Conservation (phyloP, 2,888 invertebrate species). For the Micropterix aruncella region DNA sequence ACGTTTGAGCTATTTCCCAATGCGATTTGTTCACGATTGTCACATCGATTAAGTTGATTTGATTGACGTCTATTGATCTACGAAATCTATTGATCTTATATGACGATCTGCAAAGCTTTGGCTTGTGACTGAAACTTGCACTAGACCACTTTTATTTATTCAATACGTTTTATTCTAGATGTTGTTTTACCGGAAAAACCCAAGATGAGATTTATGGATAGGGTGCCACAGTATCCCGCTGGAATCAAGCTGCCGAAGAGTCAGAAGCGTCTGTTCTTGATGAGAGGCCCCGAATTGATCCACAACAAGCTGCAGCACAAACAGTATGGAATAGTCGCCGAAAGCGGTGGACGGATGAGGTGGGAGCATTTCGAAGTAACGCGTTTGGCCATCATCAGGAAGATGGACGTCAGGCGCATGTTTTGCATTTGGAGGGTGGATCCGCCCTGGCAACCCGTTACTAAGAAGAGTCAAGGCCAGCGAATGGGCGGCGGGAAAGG, state of each 20-base stretch:
- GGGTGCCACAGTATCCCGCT: slow-evolving; percentile 53
- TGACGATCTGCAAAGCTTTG: no score
- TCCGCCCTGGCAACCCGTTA: slow-evolving; percentile 90
- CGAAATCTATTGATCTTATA: no score
- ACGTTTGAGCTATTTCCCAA: no score
- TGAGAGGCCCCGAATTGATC: slow-evolving; percentile 80
- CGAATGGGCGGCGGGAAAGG: slow-evolving; percentile 97
- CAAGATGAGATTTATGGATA: slow-evolving; percentile 57
- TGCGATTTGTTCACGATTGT: no score
- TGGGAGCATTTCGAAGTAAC: slow-evolving; percentile 82
- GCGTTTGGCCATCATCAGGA: slow-evolving; percentile 60
- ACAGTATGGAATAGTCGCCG: slow-evolving; percentile 87
- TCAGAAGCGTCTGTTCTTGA: slow-evolving; percentile 67
- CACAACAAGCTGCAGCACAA: slow-evolving; percentile 78
- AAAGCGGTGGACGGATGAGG: slow-evolving; percentile 67
- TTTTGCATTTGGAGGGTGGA: slow-evolving; percentile 94
- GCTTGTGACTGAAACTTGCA: background rate
- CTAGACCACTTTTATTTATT: background rate
- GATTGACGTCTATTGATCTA: no score
- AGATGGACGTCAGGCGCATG: slow-evolving; percentile 66
- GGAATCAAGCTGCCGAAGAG: slow-evolving; percentile 65
- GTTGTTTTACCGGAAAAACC: slow-evolving; percentile 58
- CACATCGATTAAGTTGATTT: no score
- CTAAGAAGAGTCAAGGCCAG: slow-evolving; percentile 79
- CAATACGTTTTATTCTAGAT: slow-evolving; percentile 30